Base-by-base conservation (phyloP, 2,797 vertebrate genomes). In the Hephaestus fuliginosus region DNA sequence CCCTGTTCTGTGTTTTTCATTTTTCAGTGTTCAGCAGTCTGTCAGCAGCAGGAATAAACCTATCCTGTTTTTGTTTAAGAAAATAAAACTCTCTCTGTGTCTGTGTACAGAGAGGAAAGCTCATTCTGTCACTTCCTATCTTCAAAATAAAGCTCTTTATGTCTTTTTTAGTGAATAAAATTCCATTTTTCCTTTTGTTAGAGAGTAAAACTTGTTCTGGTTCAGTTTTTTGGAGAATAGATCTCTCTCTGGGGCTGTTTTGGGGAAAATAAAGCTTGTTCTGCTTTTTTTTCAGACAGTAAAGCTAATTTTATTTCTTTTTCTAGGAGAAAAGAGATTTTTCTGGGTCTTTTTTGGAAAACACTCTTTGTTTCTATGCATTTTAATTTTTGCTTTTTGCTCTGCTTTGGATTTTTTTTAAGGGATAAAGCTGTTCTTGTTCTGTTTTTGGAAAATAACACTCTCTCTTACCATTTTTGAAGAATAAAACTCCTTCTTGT, bases 31-130 rank as follows among this genome's bases (percentile, higher is more conserved):
- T 62, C 52, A 14, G 36, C 28, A 20, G 18, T 78, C 5, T 65
- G 36, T 60, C 48, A 53, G 70, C 30, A 3, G 6, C 5, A 36
- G 39, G 44, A 79, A 72, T 75, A 61, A 78, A 73, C 48, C 53
- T 46, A 11, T 36, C 62, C 9, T 66, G 39, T 20, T 68, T 48
- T 33, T 5, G 13, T 61, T 71, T 33, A 46, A 5, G 14, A 72
- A 0, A 48, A 39, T 53, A 44, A 61, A 36, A 2, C 25, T 60
- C 39, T 7, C 10, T 46, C 17, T 57, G 17, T 28, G 8, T 36
- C 1, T 17, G 56, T 33, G 30, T 9, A 22, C 36, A 4, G 18
- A 36, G 46, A 8, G 0, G 17, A 17, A 28, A 48, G 11, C 5
- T 48, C 9, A 64, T 18, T 12, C 43, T 48, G 12, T 17, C 15